Conservation (phyloP, 2,797 vertebrate genomes). For the Chelonia mydas region DNA sequence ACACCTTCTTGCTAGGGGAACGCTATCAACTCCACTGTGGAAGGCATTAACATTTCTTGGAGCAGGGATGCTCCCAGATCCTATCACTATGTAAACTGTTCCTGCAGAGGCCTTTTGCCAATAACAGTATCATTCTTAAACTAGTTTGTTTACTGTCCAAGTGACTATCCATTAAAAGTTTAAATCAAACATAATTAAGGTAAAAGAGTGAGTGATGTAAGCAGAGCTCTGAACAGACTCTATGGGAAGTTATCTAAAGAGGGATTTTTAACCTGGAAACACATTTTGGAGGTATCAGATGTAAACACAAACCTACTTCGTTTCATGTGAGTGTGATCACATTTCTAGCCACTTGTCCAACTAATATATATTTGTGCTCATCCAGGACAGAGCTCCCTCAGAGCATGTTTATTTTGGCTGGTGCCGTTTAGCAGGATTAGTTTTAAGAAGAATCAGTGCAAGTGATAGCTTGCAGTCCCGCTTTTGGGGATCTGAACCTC, state of each 20-base stretch:
- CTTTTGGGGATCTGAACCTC: too few species aligned
- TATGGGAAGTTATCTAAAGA: background rate
- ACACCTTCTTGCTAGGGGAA: background rate
- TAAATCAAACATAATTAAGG: background rate
- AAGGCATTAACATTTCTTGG: background rate
- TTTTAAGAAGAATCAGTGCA: background rate
- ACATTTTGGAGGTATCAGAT: background rate
- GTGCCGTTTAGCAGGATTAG: background rate
- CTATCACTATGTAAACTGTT: too few species aligned
- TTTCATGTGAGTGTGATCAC: background rate
- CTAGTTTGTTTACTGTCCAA: background rate
- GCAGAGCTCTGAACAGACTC: background rate
- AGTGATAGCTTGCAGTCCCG: too few species aligned
- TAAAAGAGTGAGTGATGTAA: background rate
- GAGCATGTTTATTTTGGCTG: background rate
- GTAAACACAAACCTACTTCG: background rate
- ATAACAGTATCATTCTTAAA: background rate
- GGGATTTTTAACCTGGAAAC: background rate
- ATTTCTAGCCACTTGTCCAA: background rate
- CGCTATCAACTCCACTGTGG: background rate
- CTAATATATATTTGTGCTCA: background rate
- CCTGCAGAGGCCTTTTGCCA: background rate
- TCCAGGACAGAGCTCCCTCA: background rate
- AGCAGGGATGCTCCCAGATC: background rate
- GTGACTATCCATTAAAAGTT: background rate